phyloP scores from a whole-genome alignment of 1,140 invertebrate species.

The Leptoteleia sp. region DNA sequence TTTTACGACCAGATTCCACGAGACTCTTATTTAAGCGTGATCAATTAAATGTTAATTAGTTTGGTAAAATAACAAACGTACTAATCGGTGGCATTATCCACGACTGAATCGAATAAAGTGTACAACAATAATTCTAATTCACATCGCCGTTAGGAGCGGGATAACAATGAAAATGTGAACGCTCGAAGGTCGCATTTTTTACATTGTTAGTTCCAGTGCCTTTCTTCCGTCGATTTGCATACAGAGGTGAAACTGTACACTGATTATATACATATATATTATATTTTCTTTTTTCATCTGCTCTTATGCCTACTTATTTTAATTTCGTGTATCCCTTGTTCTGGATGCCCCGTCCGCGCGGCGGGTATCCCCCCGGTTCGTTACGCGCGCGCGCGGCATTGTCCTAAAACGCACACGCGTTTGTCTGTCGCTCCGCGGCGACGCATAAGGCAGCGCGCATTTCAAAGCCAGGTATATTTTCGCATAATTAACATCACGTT shows the following conservation, averaged over 20 bases:
- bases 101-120: constrained; percentile 43
- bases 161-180: constrained; percentile 53
- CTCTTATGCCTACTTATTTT: constrained; percentile 66
- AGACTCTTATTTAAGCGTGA: too few species aligned
- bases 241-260: constrained; percentile 64
- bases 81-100: constrained; percentile 24
- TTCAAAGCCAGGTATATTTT: constrained; percentile 76
- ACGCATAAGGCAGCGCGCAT: constrained; percentile 74
- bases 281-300: constrained; percentile 64
- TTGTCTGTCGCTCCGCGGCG: constrained; percentile 64
- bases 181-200: constrained; percentile 54
- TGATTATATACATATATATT: constrained; percentile 67
- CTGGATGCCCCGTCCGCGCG: constrained; percentile 63
- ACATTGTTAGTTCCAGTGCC: constrained; percentile 59
- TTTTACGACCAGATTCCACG: too few species aligned
- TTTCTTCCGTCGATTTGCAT: constrained; percentile 60
- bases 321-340: constrained; percentile 64
- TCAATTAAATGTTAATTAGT: too few species aligned
- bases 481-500: constrained; percentile 75
- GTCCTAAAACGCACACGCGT: constrained; percentile 68
- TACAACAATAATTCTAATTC: constrained; percentile 58
- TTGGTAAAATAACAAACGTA: constrained; percentile 4
- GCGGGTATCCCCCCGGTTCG: constrained; percentile 61
- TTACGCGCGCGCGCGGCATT: constrained; percentile 63
- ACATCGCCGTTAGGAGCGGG: constrained; percentile 43